These are phyloP conservation scores for Hermaeophaga mercurialis DNA, from an alignment of 2,888 invertebrate genomes.

Conservation along the genomic window DNA sequence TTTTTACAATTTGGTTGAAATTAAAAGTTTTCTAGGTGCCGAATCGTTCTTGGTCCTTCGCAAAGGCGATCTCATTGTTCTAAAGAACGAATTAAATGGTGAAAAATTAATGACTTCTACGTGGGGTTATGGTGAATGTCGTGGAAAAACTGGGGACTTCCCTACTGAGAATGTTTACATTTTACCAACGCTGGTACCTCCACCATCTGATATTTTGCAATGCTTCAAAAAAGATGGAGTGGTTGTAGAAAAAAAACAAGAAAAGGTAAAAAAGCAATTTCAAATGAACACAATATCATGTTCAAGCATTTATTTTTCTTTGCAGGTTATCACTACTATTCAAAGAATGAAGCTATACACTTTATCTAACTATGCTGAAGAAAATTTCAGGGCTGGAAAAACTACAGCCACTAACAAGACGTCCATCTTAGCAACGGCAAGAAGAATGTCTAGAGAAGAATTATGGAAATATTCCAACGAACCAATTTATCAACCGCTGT, in stretches of 20 bases:
- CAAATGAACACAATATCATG: too few species aligned
- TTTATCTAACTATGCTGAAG: constrained; percentile 80
- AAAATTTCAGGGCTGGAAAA: constrained; percentile 70
- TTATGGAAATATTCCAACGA: constrained; percentile 84
- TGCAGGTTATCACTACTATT: constrained; percentile 59
- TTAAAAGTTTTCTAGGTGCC: constrained; percentile 53
- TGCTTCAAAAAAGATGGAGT: constrained; percentile 66
- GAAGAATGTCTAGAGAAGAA: constrained; percentile 70
- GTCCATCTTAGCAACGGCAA: constrained; percentile 69
- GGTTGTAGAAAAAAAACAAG: constrained; percentile 31
- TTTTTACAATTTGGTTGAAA: too few species aligned
- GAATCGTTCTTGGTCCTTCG: constrained; percentile 65
- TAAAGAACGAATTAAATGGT: constrained; percentile 77
- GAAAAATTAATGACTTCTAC: constrained; percentile 73
- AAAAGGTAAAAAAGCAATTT: neutral
- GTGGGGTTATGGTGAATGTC: constrained; percentile 75
- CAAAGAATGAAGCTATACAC: constrained; percentile 78
- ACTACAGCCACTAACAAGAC: constrained; percentile 65
- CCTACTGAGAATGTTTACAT: constrained; percentile 86
- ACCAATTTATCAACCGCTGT: constrained; percentile 80
- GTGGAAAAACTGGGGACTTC: constrained; percentile 79
- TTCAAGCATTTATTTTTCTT: neutral
- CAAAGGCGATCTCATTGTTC: constrained; percentile 79
- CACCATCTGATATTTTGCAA: constrained; percentile 70
- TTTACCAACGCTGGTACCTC: constrained; percentile 79